phyloP scores from a whole-genome alignment of 2,797 vertebrate species.

The Protosalanx chinensis region DNA sequence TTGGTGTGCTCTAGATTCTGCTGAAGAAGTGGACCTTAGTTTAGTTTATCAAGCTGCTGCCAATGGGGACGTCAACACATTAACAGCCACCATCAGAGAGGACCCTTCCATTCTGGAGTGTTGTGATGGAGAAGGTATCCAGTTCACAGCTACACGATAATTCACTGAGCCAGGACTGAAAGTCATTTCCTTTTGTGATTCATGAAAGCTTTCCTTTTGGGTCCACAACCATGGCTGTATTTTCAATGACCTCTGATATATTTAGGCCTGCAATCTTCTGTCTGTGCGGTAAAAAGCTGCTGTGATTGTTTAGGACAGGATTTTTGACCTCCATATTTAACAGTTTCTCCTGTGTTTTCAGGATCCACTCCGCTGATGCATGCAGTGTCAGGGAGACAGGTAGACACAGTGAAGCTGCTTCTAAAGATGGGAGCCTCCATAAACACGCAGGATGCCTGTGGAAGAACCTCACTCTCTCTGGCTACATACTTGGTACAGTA shows the following conservation, averaged over 20 bases:
- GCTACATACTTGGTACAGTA: conserved; percentile 82
- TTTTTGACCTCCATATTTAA: background rate
- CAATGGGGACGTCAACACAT: conserved; percentile 79
- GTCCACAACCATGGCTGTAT: background rate
- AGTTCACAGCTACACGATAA: background rate
- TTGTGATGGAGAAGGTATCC: conserved; percentile 64
- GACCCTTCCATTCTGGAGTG: conserved; percentile 86
- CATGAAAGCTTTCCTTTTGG: background rate
- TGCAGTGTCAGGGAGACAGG: conserved; percentile 83
- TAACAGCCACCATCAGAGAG: conserved; percentile 82
- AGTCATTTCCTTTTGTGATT: background rate
- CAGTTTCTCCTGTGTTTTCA: conserved; percentile 34
- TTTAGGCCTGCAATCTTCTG: no score
- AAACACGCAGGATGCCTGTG: conserved; percentile 83
- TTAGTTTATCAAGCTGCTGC: conserved; percentile 83
- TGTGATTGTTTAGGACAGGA: background rate
- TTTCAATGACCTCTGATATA: background rate
- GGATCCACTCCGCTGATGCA: conserved; percentile 90
- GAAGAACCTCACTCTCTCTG: conserved; percentile 82
- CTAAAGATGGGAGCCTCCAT: conserved; percentile 89
- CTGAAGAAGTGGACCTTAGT: conserved; percentile 79
- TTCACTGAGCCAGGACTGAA: background rate
- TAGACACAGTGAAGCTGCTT: conserved; percentile 85
- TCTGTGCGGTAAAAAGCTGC: no score
- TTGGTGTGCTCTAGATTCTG: conserved; percentile 65